Percentiles rank a stretch among this genome's conserved stretches.
These are phyloP conservation scores for Notarius lentiginosus DNA, from an alignment of 2,113 vertebrate genomes.

Conservation along the genomic window DNA sequence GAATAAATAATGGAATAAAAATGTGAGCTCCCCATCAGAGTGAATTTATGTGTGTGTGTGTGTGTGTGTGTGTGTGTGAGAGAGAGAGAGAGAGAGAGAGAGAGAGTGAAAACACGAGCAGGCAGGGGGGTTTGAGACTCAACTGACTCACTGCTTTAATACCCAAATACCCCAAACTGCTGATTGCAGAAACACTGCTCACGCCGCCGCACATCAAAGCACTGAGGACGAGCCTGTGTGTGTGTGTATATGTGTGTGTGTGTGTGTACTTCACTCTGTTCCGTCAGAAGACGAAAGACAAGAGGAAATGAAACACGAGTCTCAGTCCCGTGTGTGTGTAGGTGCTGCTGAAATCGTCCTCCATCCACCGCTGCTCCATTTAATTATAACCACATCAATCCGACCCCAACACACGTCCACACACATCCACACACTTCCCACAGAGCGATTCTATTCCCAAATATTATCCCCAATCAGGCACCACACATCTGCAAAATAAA, in stretches of 20 bases:
- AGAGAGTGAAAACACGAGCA: neutral
- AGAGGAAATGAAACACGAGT: slow-evolving; percentile 3
- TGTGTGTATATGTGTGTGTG: too few species aligned
- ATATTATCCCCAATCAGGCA: neutral
- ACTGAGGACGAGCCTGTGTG: neutral
- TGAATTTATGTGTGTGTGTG: neutral
- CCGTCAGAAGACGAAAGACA: neutral
- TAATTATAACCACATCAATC: slow-evolving; percentile 14
- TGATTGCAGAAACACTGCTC: neutral
- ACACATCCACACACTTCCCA: neutral
- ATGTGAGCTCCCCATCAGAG: neutral
- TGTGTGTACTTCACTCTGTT: neutral
- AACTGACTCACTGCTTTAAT: neutral
- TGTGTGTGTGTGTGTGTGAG: neutral
- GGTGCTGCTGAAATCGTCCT: neutral
- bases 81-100: neutral
- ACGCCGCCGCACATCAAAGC: slow-evolving; percentile 8
- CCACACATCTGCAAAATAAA: neutral
- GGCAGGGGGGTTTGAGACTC: neutral
- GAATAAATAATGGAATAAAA: slow-evolving; percentile 8
- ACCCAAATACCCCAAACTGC: slow-evolving; percentile 6
- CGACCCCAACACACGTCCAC: neutral
- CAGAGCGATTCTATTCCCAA: neutral
- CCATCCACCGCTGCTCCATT: neutral
- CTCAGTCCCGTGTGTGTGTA: neutral